These are phyloP conservation scores for Tetragonula carbonaria DNA, from an alignment of 2,888 invertebrate genomes.

Conservation along the genomic window DNA sequence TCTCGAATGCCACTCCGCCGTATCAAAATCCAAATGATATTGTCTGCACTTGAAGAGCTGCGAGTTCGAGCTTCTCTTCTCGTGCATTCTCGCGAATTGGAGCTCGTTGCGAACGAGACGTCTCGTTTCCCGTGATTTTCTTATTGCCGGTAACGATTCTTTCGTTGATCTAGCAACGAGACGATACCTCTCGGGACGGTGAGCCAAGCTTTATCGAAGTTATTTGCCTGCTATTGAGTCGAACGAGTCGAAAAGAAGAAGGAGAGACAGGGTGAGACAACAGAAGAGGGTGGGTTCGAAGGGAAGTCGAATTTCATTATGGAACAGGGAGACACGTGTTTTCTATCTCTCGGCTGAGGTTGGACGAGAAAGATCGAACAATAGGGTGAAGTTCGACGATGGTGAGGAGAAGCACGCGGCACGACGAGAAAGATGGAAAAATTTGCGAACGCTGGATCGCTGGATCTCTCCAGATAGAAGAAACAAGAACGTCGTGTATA, in stretches of 20 bases:
- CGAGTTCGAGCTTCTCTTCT: no score
- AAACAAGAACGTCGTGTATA: neutral
- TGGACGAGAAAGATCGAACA: neutral
- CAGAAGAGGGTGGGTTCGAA: slow-evolving; percentile 46
- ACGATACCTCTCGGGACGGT: slow-evolving; percentile 19
- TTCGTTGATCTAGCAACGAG: slow-evolving; percentile 32
- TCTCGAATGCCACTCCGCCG: no score
- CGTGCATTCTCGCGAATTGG: neutral
- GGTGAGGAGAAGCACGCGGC: neutral
- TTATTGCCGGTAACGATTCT: slow-evolving; percentile 38
- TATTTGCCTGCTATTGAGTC: slow-evolving; percentile 20
- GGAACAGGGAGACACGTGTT: slow-evolving; percentile 53
- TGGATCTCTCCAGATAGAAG: neutral
- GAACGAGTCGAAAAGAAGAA: neutral
- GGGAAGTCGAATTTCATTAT: slow-evolving; percentile 65
- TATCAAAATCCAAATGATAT: no score
- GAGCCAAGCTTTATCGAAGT: slow-evolving; percentile 34
- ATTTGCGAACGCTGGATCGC: neutral
- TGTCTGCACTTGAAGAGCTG: no score
- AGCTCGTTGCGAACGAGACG: neutral
- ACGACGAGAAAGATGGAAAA: slow-evolving; percentile 1
- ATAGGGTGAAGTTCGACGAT: slow-evolving; percentile 7
- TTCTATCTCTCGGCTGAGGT: slow-evolving; percentile 18
- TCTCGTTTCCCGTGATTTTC: slow-evolving; percentile 23
- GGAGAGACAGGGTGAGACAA: neutral